Evolutionary conservation across 2,888 invertebrate species (phyloP).

Genomic region (Fragum fragum): DNA sequence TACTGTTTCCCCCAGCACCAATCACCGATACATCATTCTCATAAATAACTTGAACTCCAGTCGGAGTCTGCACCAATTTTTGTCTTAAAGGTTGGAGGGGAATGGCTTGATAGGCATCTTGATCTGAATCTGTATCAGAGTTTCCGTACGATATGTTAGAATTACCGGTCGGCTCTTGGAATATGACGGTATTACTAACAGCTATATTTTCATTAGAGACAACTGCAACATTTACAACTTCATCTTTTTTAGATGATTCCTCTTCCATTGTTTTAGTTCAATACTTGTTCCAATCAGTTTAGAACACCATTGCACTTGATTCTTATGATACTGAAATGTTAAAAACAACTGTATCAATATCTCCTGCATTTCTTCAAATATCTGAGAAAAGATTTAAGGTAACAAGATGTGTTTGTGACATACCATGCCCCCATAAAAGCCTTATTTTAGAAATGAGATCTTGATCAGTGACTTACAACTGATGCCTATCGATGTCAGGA

Average conservation of each 20-base stretch:
- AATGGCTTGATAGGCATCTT: constrained; percentile 39
- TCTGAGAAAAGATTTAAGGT: too few species aligned
- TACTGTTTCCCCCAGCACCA: neutral
- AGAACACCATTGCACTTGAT: too few species aligned
- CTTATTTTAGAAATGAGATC: too few species aligned
- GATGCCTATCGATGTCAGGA: too few species aligned
- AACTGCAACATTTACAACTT: neutral
- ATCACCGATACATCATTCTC: constrained; percentile 9
- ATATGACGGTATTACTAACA: neutral
- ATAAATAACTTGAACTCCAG: constrained; percentile 20
- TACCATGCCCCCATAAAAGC: too few species aligned
- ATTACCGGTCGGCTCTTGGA: constrained; percentile 1
- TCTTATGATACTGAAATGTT: too few species aligned
- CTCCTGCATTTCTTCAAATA: too few species aligned
- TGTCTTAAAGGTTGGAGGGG: neutral
- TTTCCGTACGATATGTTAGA: constrained; percentile 36
- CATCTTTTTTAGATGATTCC: neutral
- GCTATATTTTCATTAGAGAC: constrained; percentile 1
- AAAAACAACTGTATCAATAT: too few species aligned
- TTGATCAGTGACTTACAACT: too few species aligned
- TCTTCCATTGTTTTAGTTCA: neutral
- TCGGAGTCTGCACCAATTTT: constrained; percentile 6
- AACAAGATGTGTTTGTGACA: too few species aligned
- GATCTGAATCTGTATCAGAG: constrained; percentile 54
- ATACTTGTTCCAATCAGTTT: too few species aligned